phyloP scores from a whole-genome alignment of 2,113 vertebrate species.

The Stegastes partitus region DNA sequence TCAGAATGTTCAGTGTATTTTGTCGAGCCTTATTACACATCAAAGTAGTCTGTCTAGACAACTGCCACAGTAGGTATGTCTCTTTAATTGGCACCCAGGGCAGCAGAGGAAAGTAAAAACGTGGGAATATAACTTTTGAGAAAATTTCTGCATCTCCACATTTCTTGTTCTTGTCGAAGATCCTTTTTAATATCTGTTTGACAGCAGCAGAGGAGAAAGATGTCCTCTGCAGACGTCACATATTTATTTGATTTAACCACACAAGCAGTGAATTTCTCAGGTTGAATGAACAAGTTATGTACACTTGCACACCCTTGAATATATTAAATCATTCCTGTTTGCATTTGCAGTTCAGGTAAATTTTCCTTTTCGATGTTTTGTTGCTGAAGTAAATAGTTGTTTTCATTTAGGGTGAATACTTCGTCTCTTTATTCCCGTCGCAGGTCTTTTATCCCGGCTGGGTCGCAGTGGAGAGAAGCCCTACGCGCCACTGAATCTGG shows the following conservation, averaged over 20 bases:
- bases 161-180: neutral
- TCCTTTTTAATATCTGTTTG: neutral
- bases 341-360: neutral
- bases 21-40: neutral
- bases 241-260: neutral
- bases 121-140: neutral
- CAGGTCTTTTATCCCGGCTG: slow-evolving; percentile 92
- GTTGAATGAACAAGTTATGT: neutral
- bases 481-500: slow-evolving; percentile 89
- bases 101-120: neutral
- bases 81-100: neutral
- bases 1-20: neutral
- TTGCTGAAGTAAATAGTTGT: neutral
- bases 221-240: neutral
- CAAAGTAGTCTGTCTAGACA: neutral
- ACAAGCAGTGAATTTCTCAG: neutral
- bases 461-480: slow-evolving; percentile 91
- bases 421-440: neutral
- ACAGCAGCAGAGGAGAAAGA: neutral
- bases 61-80: neutral
- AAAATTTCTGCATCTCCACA: neutral
- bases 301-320: neutral
- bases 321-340: neutral
- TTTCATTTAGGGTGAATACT: neutral
- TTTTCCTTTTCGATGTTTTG: neutral